These are phyloP conservation scores for Trisateles emortualis DNA, from an alignment of 2,888 invertebrate species.

Conservation along the genomic window DNA sequence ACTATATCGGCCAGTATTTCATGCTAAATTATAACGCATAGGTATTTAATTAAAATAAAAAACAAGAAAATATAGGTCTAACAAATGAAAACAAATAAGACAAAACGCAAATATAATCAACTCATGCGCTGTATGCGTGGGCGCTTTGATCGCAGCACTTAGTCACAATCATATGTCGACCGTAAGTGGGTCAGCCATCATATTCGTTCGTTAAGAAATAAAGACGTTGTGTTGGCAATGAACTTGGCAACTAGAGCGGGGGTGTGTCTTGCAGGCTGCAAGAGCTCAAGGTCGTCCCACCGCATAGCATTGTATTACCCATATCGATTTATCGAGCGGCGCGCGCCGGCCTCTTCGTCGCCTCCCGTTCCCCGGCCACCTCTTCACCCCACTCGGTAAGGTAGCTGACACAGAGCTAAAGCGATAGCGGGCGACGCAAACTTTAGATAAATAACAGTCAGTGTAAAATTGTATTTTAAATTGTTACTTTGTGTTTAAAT, in stretches of 20 bases:
- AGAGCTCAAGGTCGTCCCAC: constrained; percentile 76
- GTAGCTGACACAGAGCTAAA: constrained; percentile 42
- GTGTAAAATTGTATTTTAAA: too few species aligned
- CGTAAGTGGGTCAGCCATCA: constrained; percentile 34
- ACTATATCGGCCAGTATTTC: too few species aligned
- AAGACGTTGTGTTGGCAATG: constrained; percentile 75
- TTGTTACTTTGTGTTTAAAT: too few species aligned
- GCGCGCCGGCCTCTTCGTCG: constrained; percentile 74
- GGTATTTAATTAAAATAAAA: too few species aligned
- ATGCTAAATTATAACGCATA: too few species aligned
- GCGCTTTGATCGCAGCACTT: constrained; percentile 27
- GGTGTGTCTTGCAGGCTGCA: constrained; percentile 85
- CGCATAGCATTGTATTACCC: constrained; percentile 78
- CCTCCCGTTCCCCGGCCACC: constrained; percentile 61
- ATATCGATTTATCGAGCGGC: constrained; percentile 86
- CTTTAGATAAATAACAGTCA: not conserved
- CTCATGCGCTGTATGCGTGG: constrained; percentile 42
- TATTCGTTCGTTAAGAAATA: constrained; percentile 54
- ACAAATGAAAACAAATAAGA: not conserved
- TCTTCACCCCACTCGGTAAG: constrained; percentile 61
- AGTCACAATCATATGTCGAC: constrained; percentile 29
- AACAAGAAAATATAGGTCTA: not conserved
- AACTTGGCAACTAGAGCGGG: constrained; percentile 77
- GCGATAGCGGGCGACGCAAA: constrained; percentile 29
- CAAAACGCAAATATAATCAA: constrained; percentile 10